phyloP scores from a whole-genome alignment of 53 echinoderm and acorn worm genomes.

The Holothuria leucospilota region DNA sequence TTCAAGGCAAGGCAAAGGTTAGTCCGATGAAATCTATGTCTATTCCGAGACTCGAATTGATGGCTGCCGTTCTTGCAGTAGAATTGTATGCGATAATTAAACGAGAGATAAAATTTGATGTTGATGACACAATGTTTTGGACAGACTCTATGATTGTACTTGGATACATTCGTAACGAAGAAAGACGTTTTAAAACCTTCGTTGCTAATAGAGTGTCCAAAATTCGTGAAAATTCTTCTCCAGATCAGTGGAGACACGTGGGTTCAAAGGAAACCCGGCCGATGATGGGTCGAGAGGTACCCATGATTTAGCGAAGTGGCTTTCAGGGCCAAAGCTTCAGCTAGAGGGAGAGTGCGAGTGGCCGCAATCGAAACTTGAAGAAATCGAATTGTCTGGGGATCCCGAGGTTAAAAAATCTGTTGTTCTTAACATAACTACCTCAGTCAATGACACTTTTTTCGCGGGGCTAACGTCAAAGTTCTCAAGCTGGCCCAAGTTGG shows the following conservation, averaged over 20 bases:
- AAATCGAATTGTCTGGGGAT: background rate
- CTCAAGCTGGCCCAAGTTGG: background rate
- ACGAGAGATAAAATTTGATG: constrained; percentile 8
- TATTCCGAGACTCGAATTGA: constrained; percentile 68
- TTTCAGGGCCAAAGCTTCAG: background rate
- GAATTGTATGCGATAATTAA: background rate
- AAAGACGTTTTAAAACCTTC: background rate
- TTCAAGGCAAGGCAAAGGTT: constrained; percentile 62
- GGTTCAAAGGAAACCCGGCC: constrained; percentile 51
- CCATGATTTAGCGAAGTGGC: background rate
- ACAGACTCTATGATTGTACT: constrained; percentile 62
- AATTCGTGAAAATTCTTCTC: background rate
- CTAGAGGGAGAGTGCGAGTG: background rate
- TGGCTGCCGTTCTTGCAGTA: constrained; percentile 61
- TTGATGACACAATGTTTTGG: background rate
- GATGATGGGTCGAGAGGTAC: constrained; percentile 19
- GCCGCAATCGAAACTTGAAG: background rate
- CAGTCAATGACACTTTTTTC: background rate
- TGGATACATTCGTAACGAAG: background rate
- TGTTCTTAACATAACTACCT: background rate
- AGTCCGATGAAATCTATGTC: constrained; percentile 62
- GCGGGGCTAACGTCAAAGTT: background rate
- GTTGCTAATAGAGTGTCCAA: background rate
- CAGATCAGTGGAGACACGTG: constrained; percentile 60
- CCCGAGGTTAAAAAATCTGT: background rate